A percentile compares a stretch with the other conserved stretches of the same genome.
phyloP scores from a whole-genome alignment of 2,888 invertebrate genomes.

The Ypsolopha scabrella region DNA sequence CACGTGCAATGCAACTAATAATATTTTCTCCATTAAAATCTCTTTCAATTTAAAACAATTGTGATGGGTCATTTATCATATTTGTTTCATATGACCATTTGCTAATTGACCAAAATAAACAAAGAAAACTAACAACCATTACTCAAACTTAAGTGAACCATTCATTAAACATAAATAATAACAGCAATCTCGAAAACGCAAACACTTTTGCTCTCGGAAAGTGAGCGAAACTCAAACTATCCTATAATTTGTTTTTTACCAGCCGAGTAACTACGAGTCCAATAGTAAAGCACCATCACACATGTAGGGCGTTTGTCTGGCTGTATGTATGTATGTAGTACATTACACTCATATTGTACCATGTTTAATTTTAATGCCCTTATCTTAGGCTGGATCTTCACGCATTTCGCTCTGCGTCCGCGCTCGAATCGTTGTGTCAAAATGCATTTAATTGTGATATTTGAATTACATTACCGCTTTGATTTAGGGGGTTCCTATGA shows the following conservation, averaged over 20 bases:
- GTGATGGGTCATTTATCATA: no score
- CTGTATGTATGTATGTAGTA: slow-evolving; percentile 1
- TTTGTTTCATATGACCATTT: no score
- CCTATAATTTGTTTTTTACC: not conserved
- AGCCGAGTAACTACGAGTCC: not conserved
- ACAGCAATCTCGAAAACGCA: no score
- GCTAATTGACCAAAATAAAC: no score
- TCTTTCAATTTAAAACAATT: no score
- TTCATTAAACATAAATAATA: no score
- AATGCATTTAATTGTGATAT: not conserved
- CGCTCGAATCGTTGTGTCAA: not conserved
- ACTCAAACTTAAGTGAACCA: no score
- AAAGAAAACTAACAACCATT: no score
- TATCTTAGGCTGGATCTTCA: slow-evolving; percentile 1
- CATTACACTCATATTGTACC: slow-evolving; percentile 2
- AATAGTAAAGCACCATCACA: slow-evolving; percentile 8
- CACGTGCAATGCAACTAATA: no score
- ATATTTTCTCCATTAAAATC: no score
- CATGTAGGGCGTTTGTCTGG: slow-evolving; percentile 6
- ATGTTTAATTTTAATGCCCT: not conserved
- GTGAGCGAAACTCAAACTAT: not conserved
- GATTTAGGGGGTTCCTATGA: not conserved
- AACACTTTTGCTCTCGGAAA: not conserved
- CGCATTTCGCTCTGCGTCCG: not conserved
- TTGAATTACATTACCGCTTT: not conserved